Conservation (phyloP, 2,113 vertebrate species). For the Panthera leo region DNA sequence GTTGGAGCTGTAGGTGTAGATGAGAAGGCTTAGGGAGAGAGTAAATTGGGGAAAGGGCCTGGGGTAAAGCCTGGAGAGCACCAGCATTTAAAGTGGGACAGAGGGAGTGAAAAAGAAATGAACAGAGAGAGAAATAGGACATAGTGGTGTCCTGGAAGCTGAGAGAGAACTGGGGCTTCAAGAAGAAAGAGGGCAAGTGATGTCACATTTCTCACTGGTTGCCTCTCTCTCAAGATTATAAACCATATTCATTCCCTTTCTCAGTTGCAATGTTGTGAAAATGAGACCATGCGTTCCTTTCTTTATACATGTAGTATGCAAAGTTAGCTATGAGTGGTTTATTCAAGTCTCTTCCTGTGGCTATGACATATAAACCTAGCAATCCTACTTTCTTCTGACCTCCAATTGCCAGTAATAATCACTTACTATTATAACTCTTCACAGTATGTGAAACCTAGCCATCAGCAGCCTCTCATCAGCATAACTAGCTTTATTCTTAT, state of each 20-base stretch:
- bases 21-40: neutral
- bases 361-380: neutral
- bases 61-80: neutral
- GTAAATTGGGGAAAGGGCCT: neutral
- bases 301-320: neutral
- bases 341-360: neutral
- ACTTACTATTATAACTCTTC: neutral
- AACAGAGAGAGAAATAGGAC: neutral
- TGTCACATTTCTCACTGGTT: neutral
- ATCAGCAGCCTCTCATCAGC: neutral
- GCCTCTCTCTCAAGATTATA: neutral
- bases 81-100: neutral
- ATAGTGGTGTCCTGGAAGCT: neutral
- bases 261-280: neutral
- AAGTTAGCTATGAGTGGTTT: neutral
- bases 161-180: neutral
- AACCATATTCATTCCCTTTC: neutral
- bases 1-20: neutral
- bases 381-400: neutral
- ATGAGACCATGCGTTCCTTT: neutral
- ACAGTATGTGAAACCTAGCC: neutral
- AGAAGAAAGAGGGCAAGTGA: neutral
- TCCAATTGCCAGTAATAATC: neutral
- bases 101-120: neutral
- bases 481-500: neutral